These are phyloP conservation scores for Oenanthe melanoleuca DNA, from an alignment of 2,113 vertebrate genomes.

Conservation along the genomic window DNA sequence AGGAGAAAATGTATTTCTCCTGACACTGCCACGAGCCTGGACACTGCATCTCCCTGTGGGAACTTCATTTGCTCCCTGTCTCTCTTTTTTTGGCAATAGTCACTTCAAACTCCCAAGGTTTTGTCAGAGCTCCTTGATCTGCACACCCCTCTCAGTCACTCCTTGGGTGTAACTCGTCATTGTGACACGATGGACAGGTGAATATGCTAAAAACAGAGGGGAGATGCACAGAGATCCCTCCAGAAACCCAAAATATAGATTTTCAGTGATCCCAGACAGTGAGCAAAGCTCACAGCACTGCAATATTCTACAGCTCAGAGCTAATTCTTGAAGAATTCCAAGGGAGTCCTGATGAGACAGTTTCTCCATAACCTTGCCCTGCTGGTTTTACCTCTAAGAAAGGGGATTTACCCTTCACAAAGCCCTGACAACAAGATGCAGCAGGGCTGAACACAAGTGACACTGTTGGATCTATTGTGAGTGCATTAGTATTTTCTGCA, in stretches of 20 bases:
- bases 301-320: neutral
- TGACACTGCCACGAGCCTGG: too few species aligned
- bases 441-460: neutral
- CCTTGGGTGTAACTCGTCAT: neutral
- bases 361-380: neutral
- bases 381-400: neutral
- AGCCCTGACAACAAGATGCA: neutral
- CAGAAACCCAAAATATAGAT: neutral
- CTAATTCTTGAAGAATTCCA: neutral
- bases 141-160: neutral
- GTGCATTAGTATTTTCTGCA: neutral
- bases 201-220: neutral
- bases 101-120: neutral
- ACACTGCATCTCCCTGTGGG: too few species aligned
- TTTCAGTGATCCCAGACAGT: neutral
- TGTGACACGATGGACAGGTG: accelerated
- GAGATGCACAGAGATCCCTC: neutral
- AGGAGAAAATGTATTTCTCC: neutral
- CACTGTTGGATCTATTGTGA: neutral
- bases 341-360: neutral
- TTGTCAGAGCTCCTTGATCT: neutral
- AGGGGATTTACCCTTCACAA: neutral
- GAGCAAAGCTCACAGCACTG: neutral
- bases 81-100: neutral
- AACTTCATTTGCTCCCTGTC: accelerated